Evolutionary conservation across 2,113 vertebrate genomes (phyloP).

Genomic region (Passerina amoena): DNA sequence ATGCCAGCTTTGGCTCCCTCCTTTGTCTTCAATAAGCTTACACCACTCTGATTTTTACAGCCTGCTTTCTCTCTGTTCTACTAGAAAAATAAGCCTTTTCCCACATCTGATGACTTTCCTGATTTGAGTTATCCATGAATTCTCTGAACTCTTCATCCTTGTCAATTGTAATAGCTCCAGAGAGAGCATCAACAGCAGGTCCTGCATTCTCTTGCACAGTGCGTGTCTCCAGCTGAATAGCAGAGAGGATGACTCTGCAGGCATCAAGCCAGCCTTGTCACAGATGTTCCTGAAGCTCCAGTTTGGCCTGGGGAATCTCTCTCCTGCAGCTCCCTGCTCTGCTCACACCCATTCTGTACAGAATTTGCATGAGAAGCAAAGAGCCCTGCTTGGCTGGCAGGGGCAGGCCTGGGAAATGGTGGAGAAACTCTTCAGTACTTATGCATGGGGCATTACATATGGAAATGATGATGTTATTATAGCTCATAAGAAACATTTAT

Average conservation of each 20-base stretch:
- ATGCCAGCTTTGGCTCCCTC: neutral
- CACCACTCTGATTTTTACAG: neutral
- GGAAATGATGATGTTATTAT: constrained; percentile 43
- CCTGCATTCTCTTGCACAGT: accelerated
- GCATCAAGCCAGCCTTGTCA: neutral
- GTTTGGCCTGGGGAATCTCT: neutral
- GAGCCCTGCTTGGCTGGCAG: neutral
- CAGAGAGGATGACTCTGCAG: neutral
- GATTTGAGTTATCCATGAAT: neutral
- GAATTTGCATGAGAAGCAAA: constrained; percentile 17
- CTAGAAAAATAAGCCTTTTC: neutral
- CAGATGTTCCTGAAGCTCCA: neutral
- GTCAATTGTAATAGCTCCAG: neutral
- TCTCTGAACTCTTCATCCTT: neutral
- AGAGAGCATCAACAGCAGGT: neutral
- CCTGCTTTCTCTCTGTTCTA: neutral
- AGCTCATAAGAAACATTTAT: constrained; percentile 11
- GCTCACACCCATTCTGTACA: neutral
- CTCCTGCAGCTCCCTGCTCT: neutral
- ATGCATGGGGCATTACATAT: constrained; percentile 36
- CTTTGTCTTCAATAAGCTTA: neutral
- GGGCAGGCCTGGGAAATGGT: constrained; percentile 31
- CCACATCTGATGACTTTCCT: neutral
- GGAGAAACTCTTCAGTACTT: constrained; percentile 4
- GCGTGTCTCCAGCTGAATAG: neutral